phyloP scores from a whole-genome alignment of 2,888 invertebrate genomes.

The Parasteatoda lunata region DNA sequence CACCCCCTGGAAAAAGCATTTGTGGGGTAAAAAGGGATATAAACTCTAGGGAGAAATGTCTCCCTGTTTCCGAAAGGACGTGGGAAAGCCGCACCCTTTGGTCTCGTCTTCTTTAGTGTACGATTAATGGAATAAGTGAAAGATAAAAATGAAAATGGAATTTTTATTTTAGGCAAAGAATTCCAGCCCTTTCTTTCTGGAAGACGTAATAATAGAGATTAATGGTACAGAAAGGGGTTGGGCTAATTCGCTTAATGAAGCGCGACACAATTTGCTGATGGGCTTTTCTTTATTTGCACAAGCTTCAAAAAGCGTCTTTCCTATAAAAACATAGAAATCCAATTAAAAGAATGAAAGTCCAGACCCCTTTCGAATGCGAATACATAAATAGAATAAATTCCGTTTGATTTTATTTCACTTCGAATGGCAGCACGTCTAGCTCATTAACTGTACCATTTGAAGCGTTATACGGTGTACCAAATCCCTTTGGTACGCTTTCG shows the following conservation, averaged over 20 bases:
- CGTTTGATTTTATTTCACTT: slow-evolving; percentile 47
- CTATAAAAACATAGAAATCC: slow-evolving; percentile 58
- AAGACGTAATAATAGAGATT: slow-evolving; percentile 45
- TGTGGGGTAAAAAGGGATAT: background rate
- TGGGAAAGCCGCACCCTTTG: slow-evolving; percentile 61
- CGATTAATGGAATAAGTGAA: slow-evolving; percentile 35
- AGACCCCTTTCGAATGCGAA: slow-evolving; percentile 49
- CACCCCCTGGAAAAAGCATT: background rate
- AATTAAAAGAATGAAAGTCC: slow-evolving; percentile 60
- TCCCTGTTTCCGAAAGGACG: slow-evolving; percentile 13
- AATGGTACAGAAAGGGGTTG: slow-evolving; percentile 58
- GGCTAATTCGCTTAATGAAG: slow-evolving; percentile 59
- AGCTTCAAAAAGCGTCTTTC: background rate
- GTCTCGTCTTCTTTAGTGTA: background rate
- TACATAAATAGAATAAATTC: slow-evolving; percentile 58
- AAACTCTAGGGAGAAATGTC: background rate
- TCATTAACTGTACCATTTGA: slow-evolving; percentile 58
- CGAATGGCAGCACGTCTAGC: slow-evolving; percentile 32
- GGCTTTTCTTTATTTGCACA: slow-evolving; percentile 54
- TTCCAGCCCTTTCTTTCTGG: background rate
- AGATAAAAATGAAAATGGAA: slow-evolving; percentile 5
- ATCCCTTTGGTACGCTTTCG: slow-evolving; percentile 38
- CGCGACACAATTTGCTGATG: slow-evolving; percentile 46
- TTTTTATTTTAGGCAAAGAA: slow-evolving; percentile 33
- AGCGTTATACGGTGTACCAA: slow-evolving; percentile 30